A percentile compares a stretch with the other conserved stretches of the same genome.
phyloP scores from a whole-genome alignment of 2,113 vertebrate species.

The Numida meleagris region DNA sequence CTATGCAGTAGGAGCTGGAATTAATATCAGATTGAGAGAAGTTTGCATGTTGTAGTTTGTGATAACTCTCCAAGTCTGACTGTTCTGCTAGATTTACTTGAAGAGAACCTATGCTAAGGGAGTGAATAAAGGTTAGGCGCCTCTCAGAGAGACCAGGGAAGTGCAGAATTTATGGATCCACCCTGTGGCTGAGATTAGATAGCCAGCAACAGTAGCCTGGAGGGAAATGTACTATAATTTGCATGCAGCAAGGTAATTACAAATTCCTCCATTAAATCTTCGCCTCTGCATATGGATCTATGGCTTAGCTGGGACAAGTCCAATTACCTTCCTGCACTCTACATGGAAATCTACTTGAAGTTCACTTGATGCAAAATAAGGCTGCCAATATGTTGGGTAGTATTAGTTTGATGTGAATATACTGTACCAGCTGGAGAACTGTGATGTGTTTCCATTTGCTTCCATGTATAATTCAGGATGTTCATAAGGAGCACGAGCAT shows the following conservation, averaged over 20 bases:
- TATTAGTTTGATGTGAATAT: background rate
- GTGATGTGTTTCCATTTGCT: constrained; percentile 22
- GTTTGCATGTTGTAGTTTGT: background rate
- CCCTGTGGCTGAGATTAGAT: constrained; percentile 45
- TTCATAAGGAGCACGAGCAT: background rate
- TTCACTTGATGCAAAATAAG: background rate
- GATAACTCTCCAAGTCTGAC: background rate
- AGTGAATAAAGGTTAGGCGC: background rate
- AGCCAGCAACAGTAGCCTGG: constrained; percentile 18
- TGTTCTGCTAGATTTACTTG: background rate
- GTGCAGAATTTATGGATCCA: constrained; percentile 13
- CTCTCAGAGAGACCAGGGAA: background rate
- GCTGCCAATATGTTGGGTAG: background rate
- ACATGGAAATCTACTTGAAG: constrained; percentile 23
- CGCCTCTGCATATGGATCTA: constrained; percentile 17
- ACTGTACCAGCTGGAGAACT: background rate
- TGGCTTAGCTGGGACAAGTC: background rate
- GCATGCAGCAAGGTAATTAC: constrained; percentile 60
- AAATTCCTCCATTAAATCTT: constrained; percentile 40
- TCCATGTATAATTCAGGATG: constrained; percentile 36
- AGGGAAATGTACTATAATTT: constrained; percentile 36
- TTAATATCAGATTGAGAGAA: constrained; percentile 25
- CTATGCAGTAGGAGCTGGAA: constrained; percentile 5
- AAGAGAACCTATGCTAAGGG: background rate
- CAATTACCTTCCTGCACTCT: constrained; percentile 18